These are phyloP conservation scores for Ephialtes manifestator DNA, from an alignment of 2,888 invertebrate species.

Conservation along the genomic window DNA sequence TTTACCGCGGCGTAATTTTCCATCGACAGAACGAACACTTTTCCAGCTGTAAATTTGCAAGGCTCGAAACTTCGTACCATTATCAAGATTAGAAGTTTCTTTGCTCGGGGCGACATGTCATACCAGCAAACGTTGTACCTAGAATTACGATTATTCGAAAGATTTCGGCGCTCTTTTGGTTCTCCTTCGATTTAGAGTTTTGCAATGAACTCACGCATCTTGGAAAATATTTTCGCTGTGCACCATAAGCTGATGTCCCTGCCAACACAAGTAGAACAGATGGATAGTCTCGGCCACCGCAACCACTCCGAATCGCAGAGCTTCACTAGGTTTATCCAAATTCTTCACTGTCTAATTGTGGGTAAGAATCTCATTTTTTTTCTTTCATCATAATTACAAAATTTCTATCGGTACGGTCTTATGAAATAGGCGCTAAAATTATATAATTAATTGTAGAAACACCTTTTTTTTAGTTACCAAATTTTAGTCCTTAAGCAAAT, in stretches of 20 bases:
- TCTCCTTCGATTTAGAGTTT: not conserved
- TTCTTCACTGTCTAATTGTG: constrained; percentile 52
- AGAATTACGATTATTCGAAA: not conserved
- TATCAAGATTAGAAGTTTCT: constrained; percentile 44
- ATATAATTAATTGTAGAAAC: no score
- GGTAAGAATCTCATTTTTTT: not conserved
- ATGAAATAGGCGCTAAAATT: no score
- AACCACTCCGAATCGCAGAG: constrained; percentile 48
- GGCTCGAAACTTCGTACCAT: no score
- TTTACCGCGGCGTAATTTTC: constrained; percentile 54
- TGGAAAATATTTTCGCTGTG: constrained; percentile 54
- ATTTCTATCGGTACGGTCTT: not conserved
- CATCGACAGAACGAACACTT: constrained; percentile 40
- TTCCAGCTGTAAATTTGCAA: constrained; percentile 51
- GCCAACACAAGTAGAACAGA: constrained; percentile 54
- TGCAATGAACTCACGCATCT: constrained; percentile 47
- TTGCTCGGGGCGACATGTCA: constrained; percentile 17
- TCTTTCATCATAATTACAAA: not conserved
- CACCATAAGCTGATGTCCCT: constrained; percentile 61
- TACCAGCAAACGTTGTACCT: no score
- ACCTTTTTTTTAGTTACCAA: no score
- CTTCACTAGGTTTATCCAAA: constrained; percentile 50
- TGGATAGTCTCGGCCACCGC: constrained; percentile 48
- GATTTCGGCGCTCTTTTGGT: no score
- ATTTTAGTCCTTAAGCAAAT: not conserved